These are phyloP conservation scores for Oenanthe oenanthe DNA, from an alignment of 2,113 vertebrate species.

Conservation along the genomic window DNA sequence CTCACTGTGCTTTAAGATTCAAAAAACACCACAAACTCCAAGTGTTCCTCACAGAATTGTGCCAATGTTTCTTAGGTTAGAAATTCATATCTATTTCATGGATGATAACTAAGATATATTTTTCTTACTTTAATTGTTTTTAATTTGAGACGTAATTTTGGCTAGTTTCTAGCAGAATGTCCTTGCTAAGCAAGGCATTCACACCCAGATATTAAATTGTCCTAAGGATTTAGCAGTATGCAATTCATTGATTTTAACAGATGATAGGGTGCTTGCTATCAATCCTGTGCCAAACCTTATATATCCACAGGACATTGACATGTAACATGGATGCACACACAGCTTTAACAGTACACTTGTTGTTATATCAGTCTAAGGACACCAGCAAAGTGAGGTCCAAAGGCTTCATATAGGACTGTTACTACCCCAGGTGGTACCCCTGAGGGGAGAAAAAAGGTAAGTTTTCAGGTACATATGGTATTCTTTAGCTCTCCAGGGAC, in stretches of 20 bases:
- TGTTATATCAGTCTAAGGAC: not conserved
- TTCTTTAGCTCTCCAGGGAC: not conserved
- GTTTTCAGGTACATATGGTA: not conserved
- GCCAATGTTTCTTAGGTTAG: not conserved
- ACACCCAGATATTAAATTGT: not conserved
- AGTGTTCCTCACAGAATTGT: not conserved
- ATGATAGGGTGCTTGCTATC: not conserved
- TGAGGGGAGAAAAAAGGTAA: not conserved
- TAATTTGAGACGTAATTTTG: not conserved
- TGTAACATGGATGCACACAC: accelerated
- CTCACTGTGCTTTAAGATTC: not conserved
- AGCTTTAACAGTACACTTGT: not conserved
- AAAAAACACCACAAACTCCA: not conserved
- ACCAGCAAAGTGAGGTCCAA: not conserved
- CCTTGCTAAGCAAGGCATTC: not conserved
- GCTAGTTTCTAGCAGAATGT: not conserved
- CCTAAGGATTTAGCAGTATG: not conserved
- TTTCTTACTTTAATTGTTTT: not conserved
- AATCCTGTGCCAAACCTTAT: not conserved
- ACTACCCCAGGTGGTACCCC: not conserved
- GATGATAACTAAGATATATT: not conserved
- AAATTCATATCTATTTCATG: not conserved
- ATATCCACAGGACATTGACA: accelerated
- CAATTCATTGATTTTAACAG: not conserved
- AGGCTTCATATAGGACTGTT: not conserved